phyloP scores from a whole-genome alignment of 64 coral and sea anemone species.

The Porites lutea region DNA sequence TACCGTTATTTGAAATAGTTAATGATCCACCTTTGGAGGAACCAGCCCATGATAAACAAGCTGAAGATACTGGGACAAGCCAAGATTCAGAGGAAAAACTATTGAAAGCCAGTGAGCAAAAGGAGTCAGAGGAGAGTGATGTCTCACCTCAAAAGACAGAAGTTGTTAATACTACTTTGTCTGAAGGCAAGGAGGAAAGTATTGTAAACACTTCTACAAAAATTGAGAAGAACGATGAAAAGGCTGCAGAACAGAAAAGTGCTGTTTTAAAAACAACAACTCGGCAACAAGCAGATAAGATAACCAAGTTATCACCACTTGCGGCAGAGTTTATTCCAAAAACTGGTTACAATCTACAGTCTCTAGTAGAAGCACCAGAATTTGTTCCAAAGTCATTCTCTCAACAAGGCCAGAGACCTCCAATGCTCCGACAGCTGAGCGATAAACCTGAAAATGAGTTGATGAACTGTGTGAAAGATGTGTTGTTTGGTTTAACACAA shows the following conservation, averaged over 20 bases:
- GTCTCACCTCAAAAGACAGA: not conserved
- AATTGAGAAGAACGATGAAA: not conserved
- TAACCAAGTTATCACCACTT: slow-evolving; percentile 54
- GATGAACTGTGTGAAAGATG: slow-evolving; percentile 87
- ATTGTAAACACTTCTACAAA: not conserved
- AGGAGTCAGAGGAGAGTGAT: not conserved
- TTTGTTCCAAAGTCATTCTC: slow-evolving; percentile 65
- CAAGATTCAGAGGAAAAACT: slow-evolving; percentile 3
- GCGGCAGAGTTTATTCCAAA: slow-evolving; percentile 49
- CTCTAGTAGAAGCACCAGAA: slow-evolving; percentile 48
- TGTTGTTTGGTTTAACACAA: slow-evolving; percentile 65
- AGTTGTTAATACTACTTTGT: not conserved
- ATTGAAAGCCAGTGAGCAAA: not conserved
- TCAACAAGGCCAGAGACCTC: not conserved
- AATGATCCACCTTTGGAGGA: not conserved
- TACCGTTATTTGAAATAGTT: not conserved
- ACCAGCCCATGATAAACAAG: not conserved
- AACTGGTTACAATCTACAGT: not conserved
- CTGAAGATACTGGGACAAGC: not conserved
- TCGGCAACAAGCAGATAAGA: not conserved
- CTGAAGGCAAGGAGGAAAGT: not conserved
- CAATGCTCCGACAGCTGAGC: slow-evolving; percentile 25
- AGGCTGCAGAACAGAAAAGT: not conserved
- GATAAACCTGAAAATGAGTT: slow-evolving; percentile 66
- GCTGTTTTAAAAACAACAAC: not conserved